These are phyloP conservation scores for honey bee (Apis mellifera) DNA, from an alignment of 1,140 invertebrate species.

Conservation along the genomic window Amel_HAv3.1 CM009941.2:7250001-7250500, in stretches of 20 bases:
- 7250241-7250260: slow-evolving; percentile 34
- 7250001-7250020: slow-evolving; percentile 76
- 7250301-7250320: slow-evolving; percentile 32
- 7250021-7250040: slow-evolving; percentile 78
- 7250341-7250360: slow-evolving; percentile 64
- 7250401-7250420: slow-evolving; percentile 22
- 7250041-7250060: slow-evolving; percentile 77
- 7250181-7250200: slow-evolving; percentile 77
- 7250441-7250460: slow-evolving; percentile 35
- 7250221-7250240: slow-evolving; percentile 30
- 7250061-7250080: slow-evolving; percentile 77
- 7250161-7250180: slow-evolving; percentile 80
- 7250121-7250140: slow-evolving; percentile 10
- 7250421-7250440: neutral
- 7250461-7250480: slow-evolving; percentile 44
- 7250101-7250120: slow-evolving; percentile 27
- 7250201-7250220: slow-evolving; percentile 78
- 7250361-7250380: slow-evolving; percentile 53
- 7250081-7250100: slow-evolving; percentile 54
- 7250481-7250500: slow-evolving; percentile 32
- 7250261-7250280: slow-evolving; percentile 16
- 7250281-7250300: slow-evolving; percentile 46
- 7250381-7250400: slow-evolving; percentile 54
- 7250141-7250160: slow-evolving; percentile 57
- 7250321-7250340: slow-evolving; percentile 69